These are phyloP conservation scores for Trialeurodes vaporariorum DNA, from an alignment of 1,140 invertebrate genomes.

Conservation along the genomic window DNA sequence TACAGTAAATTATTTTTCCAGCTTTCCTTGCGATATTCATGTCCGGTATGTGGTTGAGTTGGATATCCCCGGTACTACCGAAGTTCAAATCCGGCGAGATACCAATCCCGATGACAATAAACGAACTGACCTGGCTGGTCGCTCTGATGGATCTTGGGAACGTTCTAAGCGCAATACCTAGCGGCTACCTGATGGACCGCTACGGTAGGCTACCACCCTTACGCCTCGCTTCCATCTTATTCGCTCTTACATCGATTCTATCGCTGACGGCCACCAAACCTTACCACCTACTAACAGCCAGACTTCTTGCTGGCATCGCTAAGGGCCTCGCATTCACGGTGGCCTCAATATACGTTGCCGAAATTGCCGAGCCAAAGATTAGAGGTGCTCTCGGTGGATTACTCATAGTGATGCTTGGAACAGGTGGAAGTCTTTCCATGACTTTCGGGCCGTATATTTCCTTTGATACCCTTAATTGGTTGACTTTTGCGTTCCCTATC, in stretches of 20 bases:
- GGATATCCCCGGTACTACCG: constrained; percentile 57
- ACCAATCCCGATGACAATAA: constrained; percentile 8
- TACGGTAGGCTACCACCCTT: constrained; percentile 58
- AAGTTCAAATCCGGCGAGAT: constrained; percentile 17
- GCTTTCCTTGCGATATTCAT: too few species aligned
- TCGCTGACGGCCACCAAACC: constrained; percentile 30
- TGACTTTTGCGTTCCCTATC: too few species aligned
- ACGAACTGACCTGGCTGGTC: constrained; percentile 21
- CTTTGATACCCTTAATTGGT: constrained; percentile 55
- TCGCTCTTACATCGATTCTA: constrained; percentile 38
- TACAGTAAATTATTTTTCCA: too few species aligned
- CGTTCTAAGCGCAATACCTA: constrained; percentile 20
- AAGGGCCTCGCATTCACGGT: constrained; percentile 63
- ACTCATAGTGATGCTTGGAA: constrained; percentile 60
- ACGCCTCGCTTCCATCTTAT: constrained; percentile 45
- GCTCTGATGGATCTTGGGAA: constrained; percentile 24
- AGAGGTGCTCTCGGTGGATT: constrained; percentile 47
- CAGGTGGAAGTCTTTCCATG: constrained; percentile 44
- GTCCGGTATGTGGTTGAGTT: constrained; percentile 56
- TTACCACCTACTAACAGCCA: constrained; percentile 12
- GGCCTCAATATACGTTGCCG: constrained; percentile 73
- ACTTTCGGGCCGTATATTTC: constrained; percentile 55
- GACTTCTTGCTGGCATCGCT: constrained; percentile 44
- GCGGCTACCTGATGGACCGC: constrained; percentile 49
- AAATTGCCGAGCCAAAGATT: constrained; percentile 44